These are phyloP conservation scores for Melanitta fusca DNA, from an alignment of 2,797 vertebrate species.

Conservation along the genomic window DNA sequence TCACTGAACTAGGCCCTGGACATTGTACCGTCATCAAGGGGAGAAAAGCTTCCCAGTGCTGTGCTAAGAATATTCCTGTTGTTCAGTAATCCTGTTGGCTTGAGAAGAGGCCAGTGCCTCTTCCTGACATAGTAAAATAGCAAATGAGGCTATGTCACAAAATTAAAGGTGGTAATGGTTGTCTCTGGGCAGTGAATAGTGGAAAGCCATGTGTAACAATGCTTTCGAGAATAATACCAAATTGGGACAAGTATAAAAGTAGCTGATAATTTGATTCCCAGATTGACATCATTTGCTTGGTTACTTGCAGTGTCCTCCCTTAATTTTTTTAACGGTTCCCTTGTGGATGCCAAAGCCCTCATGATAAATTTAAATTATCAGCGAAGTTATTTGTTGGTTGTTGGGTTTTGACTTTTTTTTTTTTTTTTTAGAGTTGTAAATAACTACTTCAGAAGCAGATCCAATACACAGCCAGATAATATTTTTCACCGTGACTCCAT, in stretches of 20 bases:
- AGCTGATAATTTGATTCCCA: background rate
- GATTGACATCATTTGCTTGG: background rate
- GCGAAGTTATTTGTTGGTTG: background rate
- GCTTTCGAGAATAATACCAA: background rate
- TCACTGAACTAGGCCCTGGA: background rate
- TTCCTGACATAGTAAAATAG: background rate
- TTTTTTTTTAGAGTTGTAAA: background rate
- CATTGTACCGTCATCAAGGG: background rate
- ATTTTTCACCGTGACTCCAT: background rate
- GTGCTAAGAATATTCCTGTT: background rate
- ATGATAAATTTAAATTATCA: background rate
- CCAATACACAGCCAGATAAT: background rate
- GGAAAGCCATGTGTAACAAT: accelerated
- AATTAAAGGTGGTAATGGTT: background rate
- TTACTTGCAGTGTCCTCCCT: background rate
- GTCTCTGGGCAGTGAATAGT: background rate
- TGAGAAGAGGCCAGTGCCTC: background rate
- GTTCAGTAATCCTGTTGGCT: background rate
- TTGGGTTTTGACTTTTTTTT: background rate
- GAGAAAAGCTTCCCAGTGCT: background rate
- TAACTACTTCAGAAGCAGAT: background rate
- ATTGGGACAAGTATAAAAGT: background rate
- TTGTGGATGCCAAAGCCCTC: background rate
- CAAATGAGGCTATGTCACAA: background rate
- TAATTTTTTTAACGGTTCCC: background rate